Base-by-base conservation (phyloP, 2,797 vertebrate genomes). In the Holocentrus rufus region DNA sequence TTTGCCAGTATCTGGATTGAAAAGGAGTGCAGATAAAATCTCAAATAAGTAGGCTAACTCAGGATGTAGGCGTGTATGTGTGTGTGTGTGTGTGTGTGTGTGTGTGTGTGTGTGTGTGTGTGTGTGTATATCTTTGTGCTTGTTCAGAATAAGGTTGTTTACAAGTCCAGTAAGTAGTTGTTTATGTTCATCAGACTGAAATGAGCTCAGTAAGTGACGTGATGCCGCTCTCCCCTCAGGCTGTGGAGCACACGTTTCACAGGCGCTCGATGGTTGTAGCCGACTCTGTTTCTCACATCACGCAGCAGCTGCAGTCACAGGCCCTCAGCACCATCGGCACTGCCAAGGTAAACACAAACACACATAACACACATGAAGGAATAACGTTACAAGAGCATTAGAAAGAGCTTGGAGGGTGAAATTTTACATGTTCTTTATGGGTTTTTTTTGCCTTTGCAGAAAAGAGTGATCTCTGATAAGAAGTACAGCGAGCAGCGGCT, bases 401-500 rank as follows among this genome's bases (percentile, higher is more conserved):
- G 49, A 18, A 36, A 15, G 8, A 34, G 31, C 31, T 34, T 30
- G 11, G 2, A 39, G 27, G 46, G 14, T 5, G 46, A 47, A 2
- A 47, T 4, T 47, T 5, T 47, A 47, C 6, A 18, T 34, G 31
- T 39, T 9, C 36, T n/a, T n/a, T n/a, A n/a, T n/a, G n/a, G n/a
- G n/a, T n/a, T n/a, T n/a, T 20, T 6, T 27, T 25, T 30, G 15
- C 53, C 72, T 13, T 47, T 90, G 20, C 89, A 99, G 98, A 99
- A 99, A 96, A 95, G 97, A 69, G 98, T 98, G 7, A 95, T 99
- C 91, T 99, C 98, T 10, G 98, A 99, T 84, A 99, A 96, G 90
- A 99, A 99, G 91, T 99, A 99, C 85, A 99, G 98, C 2, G 97
- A 99, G 84, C 97, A 99, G 86, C 94, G 97, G 34, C 92, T 99